These are phyloP conservation scores for Psittacara wagleri DNA, from an alignment of 2,113 vertebrate species.

Conservation along the genomic window DNA sequence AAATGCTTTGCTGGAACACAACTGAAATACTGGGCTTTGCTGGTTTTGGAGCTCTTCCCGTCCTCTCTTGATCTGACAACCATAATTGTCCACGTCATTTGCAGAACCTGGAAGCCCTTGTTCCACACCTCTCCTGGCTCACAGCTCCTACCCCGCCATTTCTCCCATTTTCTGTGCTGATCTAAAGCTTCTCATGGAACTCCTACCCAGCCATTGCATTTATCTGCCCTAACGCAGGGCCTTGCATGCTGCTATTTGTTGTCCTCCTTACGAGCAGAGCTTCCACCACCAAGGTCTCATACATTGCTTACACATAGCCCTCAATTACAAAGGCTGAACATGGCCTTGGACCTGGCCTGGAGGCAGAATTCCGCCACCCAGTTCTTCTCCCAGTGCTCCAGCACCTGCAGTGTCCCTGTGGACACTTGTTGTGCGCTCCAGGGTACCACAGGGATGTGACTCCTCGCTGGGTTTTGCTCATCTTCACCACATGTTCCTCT, in stretches of 20 bases:
- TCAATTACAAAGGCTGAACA: neutral
- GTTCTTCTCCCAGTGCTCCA: rapidly evolving
- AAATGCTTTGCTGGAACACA: neutral
- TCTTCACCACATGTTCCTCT: neutral
- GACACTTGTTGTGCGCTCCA: neutral
- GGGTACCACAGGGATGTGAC: neutral
- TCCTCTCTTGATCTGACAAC: neutral
- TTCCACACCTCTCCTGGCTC: neutral
- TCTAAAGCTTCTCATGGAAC: neutral
- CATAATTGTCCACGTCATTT: no score
- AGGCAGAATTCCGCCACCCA: rapidly evolving
- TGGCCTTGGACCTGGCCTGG: rapidly evolving
- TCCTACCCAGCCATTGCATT: neutral
- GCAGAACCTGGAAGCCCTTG: rapidly evolving
- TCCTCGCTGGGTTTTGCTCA: neutral
- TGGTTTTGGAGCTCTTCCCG: neutral
- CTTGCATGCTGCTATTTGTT: neutral
- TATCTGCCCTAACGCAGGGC: neutral
- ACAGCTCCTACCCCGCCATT: neutral
- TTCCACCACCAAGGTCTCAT: neutral
- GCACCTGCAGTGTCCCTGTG: neutral
- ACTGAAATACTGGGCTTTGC: neutral
- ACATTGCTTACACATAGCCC: rapidly evolving
- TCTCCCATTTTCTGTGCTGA: neutral
- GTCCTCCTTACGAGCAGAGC: neutral